Evolutionary conservation across 2,888 invertebrate genomes (phyloP).

Genomic region (Cerceris rybyensis): DNA sequence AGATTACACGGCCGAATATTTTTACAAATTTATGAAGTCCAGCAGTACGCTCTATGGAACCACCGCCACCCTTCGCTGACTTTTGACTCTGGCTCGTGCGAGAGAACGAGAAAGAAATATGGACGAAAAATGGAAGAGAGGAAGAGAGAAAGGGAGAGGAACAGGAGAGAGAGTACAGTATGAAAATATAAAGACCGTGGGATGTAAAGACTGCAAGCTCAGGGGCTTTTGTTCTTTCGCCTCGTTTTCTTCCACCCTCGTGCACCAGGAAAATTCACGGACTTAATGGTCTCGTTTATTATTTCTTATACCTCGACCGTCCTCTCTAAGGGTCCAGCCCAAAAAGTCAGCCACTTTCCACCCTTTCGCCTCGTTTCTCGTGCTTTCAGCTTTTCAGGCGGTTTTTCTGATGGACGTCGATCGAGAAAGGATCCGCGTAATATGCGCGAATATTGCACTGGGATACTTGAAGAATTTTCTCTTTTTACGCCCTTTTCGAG

Average conservation of each 20-base stretch:
- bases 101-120: background rate
- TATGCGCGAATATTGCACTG: background rate
- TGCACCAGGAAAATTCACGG: slow-evolving; percentile 71
- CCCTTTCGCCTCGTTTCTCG: slow-evolving; percentile 54
- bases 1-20: slow-evolving; percentile 54
- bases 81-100: background rate
- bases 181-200: slow-evolving; percentile 68
- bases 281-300: slow-evolving; percentile 80
- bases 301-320: slow-evolving; percentile 76
- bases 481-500: no score
- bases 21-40: slow-evolving; percentile 60
- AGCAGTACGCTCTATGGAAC: slow-evolving; percentile 10
- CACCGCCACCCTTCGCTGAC: background rate
- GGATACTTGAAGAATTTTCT: no score
- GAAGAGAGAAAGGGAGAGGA: slow-evolving; percentile 6
- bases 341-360: slow-evolving; percentile 66
- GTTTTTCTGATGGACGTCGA: slow-evolving; percentile 49
- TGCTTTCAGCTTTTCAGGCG: slow-evolving; percentile 51
- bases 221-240: slow-evolving; percentile 67
- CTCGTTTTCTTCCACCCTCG: slow-evolving; percentile 66
- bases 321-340: slow-evolving; percentile 68
- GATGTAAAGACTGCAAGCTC: slow-evolving; percentile 70
- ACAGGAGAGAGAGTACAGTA: slow-evolving; percentile 42
- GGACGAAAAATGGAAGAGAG: background rate
- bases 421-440: slow-evolving; percentile 26